These are phyloP conservation scores for Elysia crispata DNA, from an alignment of 2,888 invertebrate species.

Conservation along the genomic window DNA sequence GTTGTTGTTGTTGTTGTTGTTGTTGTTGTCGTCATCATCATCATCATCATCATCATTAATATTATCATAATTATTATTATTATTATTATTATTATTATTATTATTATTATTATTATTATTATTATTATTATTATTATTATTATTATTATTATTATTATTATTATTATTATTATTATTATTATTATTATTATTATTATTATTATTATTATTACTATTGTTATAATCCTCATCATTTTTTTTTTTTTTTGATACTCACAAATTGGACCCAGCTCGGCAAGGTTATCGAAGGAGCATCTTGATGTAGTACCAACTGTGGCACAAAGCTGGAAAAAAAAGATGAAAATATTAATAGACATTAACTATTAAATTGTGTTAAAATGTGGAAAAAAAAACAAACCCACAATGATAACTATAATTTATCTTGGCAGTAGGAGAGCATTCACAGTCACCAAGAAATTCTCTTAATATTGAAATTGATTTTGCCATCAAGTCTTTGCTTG, in stretches of 20 bases:
- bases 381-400: no score
- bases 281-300: conserved; percentile 96
- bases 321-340: conserved; percentile 84
- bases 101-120: conserved; percentile 10
- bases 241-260: conserved; percentile 80
- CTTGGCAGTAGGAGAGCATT: no score
- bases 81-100: conserved; percentile 22
- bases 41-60: conserved; percentile 24
- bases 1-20: not conserved
- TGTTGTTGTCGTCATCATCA: not conserved
- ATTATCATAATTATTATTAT: conserved; percentile 17
- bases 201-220: not conserved
- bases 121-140: not conserved
- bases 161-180: conserved; percentile 16
- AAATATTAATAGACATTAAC: no score
- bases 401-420: no score
- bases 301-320: conserved; percentile 98
- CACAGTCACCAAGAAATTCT: no score
- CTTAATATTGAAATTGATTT: no score
- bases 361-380: no score
- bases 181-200: conserved; percentile 17
- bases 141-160: not conserved
- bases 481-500: no score
- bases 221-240: not conserved
- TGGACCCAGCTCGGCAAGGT: conserved; percentile 83